phyloP scores from a whole-genome alignment of 2,888 invertebrate genomes.

The Cataglyphis altisquamis region DNA sequence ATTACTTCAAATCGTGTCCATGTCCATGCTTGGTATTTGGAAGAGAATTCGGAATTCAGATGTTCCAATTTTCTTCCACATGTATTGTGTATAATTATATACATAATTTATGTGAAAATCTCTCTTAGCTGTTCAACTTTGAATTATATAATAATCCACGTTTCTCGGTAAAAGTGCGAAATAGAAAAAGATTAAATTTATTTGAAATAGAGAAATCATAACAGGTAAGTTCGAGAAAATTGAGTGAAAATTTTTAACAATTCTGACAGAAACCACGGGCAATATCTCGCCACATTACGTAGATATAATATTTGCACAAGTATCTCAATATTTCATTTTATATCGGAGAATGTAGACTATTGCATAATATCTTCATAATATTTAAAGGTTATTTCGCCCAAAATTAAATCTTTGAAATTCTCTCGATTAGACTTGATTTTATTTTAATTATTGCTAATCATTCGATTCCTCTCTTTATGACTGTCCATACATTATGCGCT shows the following conservation, averaged over 20 bases:
- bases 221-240: background rate
- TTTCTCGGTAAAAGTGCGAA: background rate
- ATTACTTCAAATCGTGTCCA: background rate
- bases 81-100: background rate
- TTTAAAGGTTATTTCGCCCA: constrained; percentile 56
- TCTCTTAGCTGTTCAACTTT: background rate
- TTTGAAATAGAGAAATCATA: background rate
- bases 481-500: too few species aligned
- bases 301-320: background rate
- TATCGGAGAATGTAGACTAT: constrained; percentile 13
- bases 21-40: background rate
- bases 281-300: background rate
- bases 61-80: constrained; percentile 75
- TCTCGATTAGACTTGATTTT: background rate
- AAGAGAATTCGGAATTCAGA: constrained; percentile 76
- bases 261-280: background rate
- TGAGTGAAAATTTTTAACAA: constrained; percentile 27
- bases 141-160: constrained; percentile 7
- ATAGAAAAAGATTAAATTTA: background rate
- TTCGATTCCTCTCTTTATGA: background rate
- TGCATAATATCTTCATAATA: constrained; percentile 62
- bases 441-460: background rate
- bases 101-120: background rate
- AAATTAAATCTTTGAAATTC: background rate
- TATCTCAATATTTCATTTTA: background rate